These are phyloP conservation scores for Ceratitis capitata DNA, from an alignment of 1,140 invertebrate species.

Conservation along the genomic window DNA sequence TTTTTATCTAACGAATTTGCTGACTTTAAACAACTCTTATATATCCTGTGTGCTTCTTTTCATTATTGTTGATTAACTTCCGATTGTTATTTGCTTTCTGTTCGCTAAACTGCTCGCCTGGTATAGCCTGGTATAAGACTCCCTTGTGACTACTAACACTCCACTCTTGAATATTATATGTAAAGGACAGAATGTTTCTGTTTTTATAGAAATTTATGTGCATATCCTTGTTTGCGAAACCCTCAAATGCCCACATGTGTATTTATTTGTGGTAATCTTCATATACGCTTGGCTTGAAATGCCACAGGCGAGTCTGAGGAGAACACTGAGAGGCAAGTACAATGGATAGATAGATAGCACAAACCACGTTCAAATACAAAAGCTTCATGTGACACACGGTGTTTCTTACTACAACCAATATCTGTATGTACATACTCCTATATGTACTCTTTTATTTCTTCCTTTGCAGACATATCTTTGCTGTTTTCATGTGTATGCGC, in stretches of 20 bases:
- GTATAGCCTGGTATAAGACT: background rate
- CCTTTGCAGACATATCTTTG: background rate
- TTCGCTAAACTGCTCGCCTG: background rate
- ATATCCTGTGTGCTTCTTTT: background rate
- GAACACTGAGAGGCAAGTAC: background rate
- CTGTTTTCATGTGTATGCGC: background rate
- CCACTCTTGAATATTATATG: too few species aligned
- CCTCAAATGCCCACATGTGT: background rate
- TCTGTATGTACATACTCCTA: background rate
- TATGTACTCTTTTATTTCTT: background rate
- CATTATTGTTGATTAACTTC: slow-evolving; percentile 34
- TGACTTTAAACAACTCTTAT: background rate
- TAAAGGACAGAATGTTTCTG: background rate
- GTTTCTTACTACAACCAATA: background rate
- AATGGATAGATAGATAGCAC: background rate
- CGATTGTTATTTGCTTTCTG: background rate
- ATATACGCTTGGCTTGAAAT: slow-evolving; percentile 1
- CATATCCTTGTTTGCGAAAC: background rate
- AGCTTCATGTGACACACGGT: background rate
- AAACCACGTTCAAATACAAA: background rate
- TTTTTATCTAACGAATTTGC: background rate
- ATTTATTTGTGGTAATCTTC: background rate
- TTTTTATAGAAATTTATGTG: background rate
- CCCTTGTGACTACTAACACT: background rate
- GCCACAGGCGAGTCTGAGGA: background rate